Evolutionary conservation across 2,888 invertebrate genomes (phyloP), one percentile per base, ranked within the genome.

Genomic region (Octonoba sinensis): DNA sequence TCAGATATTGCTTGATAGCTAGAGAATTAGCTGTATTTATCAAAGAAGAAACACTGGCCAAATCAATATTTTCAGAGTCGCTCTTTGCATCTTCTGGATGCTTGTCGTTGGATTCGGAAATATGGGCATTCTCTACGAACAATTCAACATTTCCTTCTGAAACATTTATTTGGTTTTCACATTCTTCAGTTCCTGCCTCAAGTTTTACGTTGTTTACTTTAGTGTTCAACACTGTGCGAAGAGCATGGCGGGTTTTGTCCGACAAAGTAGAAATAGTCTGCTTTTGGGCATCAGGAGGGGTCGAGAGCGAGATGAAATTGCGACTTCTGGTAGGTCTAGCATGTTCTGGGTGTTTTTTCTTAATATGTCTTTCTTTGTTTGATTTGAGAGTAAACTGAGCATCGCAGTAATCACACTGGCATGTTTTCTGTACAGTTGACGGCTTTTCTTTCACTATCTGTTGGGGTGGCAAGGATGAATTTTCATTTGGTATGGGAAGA

Each of bases 341-440:
- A 87, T 92, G 93, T 83, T 95, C 94, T 0, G 96, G 96, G 90
- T 97, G 96, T 86, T 96, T 96, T 86, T 96, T 96, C 87, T 96
- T 96, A 1, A 96, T 94, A 86, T 97, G 96, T 0, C 96, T 91
- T 88, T 96, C 96, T 95, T 96, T 96, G 86, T 96, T 96, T 13
- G 96, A 95, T 16, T 88, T 87, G 12, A 96, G 89, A 0, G 96
- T 96, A 87, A 96, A 96, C 73, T 94, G 91, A 0, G 96, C 95
- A 0, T 95, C 93, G 88, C 96, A 96, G 87, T 95, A 94, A 79
- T 94, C 94, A 88, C 96, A 96, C 0, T 93, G 93, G 88, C 95
- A 96, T 0, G 96, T 46, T 66, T 47, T 66, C 47, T 66, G 16
- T 15, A 8, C 16, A 66, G 66, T n/a, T 8, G 18, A n/a, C 15